Evolutionary conservation across 2,797 vertebrate species (phyloP).

Genomic region (Rhodeus uyekii): DNA sequence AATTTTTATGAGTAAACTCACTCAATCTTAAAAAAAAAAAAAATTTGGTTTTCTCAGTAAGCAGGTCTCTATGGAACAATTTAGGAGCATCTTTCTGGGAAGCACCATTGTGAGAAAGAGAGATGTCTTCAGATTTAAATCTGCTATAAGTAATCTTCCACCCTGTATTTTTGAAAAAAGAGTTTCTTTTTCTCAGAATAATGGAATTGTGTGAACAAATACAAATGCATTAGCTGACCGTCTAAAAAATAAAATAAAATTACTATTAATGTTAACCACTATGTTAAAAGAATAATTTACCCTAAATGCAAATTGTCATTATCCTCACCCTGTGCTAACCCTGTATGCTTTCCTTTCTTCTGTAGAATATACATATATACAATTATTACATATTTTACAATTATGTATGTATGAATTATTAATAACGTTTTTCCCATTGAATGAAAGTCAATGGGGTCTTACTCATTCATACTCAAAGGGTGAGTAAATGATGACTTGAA

Average conservation of each 20-base stretch:
- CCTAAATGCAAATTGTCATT: not conserved
- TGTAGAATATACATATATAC: no score
- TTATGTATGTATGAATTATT: no score
- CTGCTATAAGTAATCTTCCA: not conserved
- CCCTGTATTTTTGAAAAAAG: constrained; percentile 13
- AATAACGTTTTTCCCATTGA: no score
- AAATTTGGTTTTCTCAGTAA: constrained; percentile 11
- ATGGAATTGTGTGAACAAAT: not conserved
- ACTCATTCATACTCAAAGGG: no score
- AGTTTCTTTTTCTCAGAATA: not conserved
- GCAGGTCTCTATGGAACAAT: constrained; percentile 24
- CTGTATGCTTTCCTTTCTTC: not conserved
- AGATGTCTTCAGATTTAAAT: constrained; percentile 19
- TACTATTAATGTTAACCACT: not conserved
- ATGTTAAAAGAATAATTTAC: not conserved
- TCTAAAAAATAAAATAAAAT: not conserved
- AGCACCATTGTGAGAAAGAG: not conserved
- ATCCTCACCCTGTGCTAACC: not conserved
- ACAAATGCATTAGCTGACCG: constrained; percentile 7
- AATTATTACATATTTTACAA: no score
- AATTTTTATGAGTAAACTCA: constrained; percentile 4
- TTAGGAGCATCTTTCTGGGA: constrained; percentile 1
- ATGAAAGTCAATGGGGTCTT: no score
- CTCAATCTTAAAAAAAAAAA: constrained; percentile 29
- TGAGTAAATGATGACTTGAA: no score